Conservation (phyloP, 2,888 invertebrate species). For the Dryobota labecula region DNA sequence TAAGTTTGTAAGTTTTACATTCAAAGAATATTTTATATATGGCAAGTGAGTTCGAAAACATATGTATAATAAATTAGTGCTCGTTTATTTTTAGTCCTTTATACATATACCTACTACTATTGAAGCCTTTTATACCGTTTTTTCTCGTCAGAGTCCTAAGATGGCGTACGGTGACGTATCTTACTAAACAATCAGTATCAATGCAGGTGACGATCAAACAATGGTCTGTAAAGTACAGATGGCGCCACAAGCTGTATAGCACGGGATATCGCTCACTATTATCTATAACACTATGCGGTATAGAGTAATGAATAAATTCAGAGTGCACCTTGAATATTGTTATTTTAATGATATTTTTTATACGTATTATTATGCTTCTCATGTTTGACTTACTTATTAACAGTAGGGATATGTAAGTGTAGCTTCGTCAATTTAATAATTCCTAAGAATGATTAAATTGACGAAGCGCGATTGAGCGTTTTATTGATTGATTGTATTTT, state of each 20-base stretch:
- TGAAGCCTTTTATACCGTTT: background rate
- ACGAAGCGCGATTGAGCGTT: no score
- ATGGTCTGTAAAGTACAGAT: conserved; percentile 73
- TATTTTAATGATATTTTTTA: background rate
- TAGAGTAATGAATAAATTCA: conserved; percentile 67
- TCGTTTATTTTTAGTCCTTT: background rate
- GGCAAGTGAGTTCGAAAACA: no score
- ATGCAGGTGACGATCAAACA: conserved; percentile 66
- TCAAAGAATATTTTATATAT: no score
- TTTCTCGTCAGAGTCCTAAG: background rate
- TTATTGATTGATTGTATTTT: no score
- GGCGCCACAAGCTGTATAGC: conserved; percentile 84
- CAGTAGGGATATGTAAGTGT: background rate
- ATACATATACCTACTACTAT: no score
- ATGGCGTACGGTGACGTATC: conserved; percentile 16
- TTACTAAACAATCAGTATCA: conserved; percentile 34
- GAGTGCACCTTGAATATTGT: conserved; percentile 42
- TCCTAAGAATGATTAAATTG: background rate
- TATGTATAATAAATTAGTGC: no score
- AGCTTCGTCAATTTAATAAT: background rate
- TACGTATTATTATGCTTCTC: background rate
- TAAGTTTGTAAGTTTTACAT: no score
- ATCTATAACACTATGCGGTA: conserved; percentile 82
- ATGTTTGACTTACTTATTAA: background rate
- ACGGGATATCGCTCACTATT: conserved; percentile 84